Percentiles rank a stretch among this genome's conserved stretches.
Conservation (phyloP, 2,797 vertebrate species). For the Monodelphis domestica region DNA sequence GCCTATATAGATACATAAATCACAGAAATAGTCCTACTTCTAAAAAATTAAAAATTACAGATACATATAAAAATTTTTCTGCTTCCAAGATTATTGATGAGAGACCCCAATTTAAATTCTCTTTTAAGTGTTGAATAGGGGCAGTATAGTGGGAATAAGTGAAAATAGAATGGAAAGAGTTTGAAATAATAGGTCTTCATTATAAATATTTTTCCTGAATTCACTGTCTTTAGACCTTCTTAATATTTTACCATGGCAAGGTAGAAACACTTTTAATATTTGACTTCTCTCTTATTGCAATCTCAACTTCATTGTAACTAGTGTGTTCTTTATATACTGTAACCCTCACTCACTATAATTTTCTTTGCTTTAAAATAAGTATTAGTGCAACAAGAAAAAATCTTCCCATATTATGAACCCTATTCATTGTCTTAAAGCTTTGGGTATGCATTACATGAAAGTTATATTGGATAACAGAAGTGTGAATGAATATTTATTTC, state of each 20-base stretch:
- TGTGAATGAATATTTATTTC: too few relatives aligned
- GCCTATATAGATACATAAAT: too few relatives aligned
- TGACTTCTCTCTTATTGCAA: neutral
- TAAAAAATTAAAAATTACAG: too few relatives aligned
- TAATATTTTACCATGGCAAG: neutral
- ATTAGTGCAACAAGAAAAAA: neutral
- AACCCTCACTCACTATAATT: neutral
- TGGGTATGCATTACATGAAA: neutral
- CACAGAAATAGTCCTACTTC: too few relatives aligned
- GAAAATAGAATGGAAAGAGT: neutral
- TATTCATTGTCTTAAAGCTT: neutral
- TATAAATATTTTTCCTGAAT: neutral
- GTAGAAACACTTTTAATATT: too few relatives aligned
- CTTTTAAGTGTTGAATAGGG: neutral
- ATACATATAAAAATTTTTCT: neutral
- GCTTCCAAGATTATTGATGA: neutral
- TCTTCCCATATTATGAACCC: neutral
- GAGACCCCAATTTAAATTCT: neutral
- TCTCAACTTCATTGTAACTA: neutral
- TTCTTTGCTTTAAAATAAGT: neutral
- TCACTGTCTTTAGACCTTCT: neutral
- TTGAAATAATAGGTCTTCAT: neutral
- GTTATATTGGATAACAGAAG: neutral
- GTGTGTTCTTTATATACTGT: neutral
- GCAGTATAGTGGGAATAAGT: neutral